A percentile compares a stretch with the other conserved stretches of the same genome.
phyloP scores from a whole-genome alignment of 2,888 invertebrate species.

The Hanleya hanleyi region DNA sequence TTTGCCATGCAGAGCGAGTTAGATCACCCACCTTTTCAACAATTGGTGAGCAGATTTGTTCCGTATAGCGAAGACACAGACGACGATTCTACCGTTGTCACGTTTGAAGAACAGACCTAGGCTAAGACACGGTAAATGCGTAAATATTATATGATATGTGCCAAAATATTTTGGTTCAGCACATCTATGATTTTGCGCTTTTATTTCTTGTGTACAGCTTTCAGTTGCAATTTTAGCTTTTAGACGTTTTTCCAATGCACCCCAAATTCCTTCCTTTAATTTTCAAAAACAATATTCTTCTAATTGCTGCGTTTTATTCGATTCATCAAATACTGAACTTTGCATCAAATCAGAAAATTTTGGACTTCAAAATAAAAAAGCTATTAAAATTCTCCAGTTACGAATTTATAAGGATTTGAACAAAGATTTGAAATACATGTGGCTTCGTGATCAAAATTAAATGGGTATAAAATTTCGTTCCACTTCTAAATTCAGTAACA shows the following conservation, averaged over 20 bases:
- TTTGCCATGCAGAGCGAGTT: conserved; percentile 96
- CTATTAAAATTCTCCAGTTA: no score
- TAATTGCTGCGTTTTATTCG: no score
- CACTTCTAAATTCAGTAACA: no score
- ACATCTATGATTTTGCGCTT: neutral
- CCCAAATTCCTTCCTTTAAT: no score
- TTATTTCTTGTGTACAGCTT: neutral
- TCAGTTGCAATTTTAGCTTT: conserved; percentile 1
- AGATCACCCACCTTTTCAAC: conserved; percentile 95
- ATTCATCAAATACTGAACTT: no score
- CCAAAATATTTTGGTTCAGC: conserved; percentile 4
- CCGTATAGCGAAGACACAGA: conserved; percentile 61
- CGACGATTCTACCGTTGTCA: conserved; percentile 68
- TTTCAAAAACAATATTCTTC: no score
- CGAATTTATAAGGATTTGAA: no score
- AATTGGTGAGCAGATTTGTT: conserved; percentile 83
- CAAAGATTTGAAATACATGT: no score
- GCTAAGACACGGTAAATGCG: conserved; percentile 42
- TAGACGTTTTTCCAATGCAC: neutral
- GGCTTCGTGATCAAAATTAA: no score
- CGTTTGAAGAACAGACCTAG: conserved; percentile 61
- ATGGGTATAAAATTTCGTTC: no score
- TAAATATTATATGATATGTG: conserved; percentile 22
- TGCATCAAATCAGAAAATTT: no score
- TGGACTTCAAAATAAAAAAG: no score